Conservation (phyloP, 2,797 vertebrate species). For the Syndactyla subalaris region DNA sequence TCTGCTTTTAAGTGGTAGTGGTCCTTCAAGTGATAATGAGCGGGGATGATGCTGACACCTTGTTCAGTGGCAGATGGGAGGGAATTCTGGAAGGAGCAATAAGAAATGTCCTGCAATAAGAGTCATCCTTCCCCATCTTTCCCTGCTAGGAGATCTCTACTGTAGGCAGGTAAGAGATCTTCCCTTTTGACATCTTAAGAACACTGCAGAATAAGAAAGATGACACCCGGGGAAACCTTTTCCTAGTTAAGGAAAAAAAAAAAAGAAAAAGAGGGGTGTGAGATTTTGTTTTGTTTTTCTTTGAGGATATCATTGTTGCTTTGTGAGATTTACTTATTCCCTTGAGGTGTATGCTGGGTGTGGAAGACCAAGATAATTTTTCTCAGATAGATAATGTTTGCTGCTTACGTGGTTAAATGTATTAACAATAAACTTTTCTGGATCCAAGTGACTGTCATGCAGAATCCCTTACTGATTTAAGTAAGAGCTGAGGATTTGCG, state of each 20-base stretch:
- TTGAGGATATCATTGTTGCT: neutral
- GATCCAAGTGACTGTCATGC: neutral
- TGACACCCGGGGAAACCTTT: neutral
- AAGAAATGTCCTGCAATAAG: neutral
- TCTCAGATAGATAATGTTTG: neutral
- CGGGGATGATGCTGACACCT: neutral
- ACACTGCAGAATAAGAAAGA: neutral
- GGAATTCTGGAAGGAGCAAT: neutral
- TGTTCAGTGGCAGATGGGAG: neutral
- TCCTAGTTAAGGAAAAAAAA: neutral
- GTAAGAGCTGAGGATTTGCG: neutral
- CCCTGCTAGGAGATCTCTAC: neutral
- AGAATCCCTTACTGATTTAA: neutral
- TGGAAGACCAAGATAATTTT: neutral
- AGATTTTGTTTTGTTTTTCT: neutral
- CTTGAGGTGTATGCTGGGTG: neutral
- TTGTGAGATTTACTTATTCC: neutral
- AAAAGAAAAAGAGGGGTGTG: fast-evolving
- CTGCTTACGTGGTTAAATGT: neutral
- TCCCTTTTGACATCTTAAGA: neutral
- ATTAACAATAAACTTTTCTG: neutral
- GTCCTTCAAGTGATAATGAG: neutral
- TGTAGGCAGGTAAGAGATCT: neutral
- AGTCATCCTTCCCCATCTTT: neutral
- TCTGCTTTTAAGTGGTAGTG: neutral